phyloP scores from a whole-genome alignment of 2,113 vertebrate species.

The Mobula birostris region DNA sequence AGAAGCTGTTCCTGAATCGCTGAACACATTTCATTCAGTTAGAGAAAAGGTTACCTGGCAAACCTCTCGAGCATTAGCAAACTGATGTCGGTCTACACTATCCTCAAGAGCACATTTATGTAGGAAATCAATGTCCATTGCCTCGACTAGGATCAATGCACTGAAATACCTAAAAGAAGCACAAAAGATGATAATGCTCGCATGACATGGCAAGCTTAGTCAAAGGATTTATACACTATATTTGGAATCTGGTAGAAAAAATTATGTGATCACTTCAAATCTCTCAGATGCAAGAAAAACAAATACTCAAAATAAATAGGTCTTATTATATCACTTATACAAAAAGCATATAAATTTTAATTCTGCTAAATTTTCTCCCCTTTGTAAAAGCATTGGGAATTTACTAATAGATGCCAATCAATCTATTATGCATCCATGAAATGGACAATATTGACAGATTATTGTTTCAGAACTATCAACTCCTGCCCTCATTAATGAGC shows the following conservation, averaged over 20 bases:
- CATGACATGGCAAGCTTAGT: neutral
- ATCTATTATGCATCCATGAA: neutral
- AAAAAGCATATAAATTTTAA: neutral
- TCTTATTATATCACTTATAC: neutral
- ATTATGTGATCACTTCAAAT: neutral
- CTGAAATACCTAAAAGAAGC: constrained; percentile 75
- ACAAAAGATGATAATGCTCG: neutral
- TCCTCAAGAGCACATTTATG: constrained; percentile 87
- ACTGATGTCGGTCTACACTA: constrained; percentile 78
- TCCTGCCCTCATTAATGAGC: neutral
- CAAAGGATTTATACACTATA: neutral
- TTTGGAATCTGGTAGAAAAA: neutral
- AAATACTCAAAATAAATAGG: neutral
- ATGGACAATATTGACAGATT: neutral
- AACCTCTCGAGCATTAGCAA: constrained; percentile 61
- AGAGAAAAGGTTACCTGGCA: constrained; percentile 64
- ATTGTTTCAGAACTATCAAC: neutral
- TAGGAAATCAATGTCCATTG: constrained; percentile 92
- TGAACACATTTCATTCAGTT: neutral
- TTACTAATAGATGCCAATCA: neutral
- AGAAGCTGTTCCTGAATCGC: no score
- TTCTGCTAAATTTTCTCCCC: neutral
- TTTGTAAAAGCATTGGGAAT: neutral
- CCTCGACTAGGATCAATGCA: constrained; percentile 87
- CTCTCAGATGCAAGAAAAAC: neutral